phyloP scores from a whole-genome alignment of 2,797 vertebrate species.

The Ficedula albicollis region DNA sequence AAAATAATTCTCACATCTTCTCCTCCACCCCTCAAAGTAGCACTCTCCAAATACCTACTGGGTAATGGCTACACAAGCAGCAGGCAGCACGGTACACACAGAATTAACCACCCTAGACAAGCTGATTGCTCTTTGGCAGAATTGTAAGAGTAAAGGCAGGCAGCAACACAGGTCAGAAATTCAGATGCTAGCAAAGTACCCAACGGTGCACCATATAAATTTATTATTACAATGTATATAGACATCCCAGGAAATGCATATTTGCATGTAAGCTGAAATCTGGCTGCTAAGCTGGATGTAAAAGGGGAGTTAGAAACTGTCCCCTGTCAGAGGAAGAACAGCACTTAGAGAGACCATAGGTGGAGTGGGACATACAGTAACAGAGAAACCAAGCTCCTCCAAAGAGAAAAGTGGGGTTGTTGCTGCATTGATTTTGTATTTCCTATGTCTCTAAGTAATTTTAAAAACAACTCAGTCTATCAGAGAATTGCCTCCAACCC shows the following conservation, averaged over 20 bases:
- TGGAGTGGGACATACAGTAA: neutral
- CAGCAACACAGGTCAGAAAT: neutral
- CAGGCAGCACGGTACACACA: neutral
- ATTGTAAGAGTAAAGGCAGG: neutral
- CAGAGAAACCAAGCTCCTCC: neutral
- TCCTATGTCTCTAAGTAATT: neutral
- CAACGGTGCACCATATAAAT: neutral
- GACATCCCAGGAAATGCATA: neutral
- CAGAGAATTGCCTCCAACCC: neutral
- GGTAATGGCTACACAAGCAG: neutral
- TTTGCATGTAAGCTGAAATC: neutral
- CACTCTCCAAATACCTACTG: fast-evolving
- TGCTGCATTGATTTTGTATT: neutral
- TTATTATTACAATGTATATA: neutral
- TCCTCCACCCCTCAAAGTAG: neutral
- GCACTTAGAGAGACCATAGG: fast-evolving
- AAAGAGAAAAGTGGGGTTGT: neutral
- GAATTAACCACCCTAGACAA: neutral
- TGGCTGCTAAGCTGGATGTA: fast-evolving
- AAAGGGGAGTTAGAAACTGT: neutral
- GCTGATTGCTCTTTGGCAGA: neutral
- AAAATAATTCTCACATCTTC: neutral
- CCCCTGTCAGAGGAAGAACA: neutral
- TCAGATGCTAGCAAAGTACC: neutral
- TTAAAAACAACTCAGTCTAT: neutral